phyloP scores from a whole-genome alignment of 2,113 vertebrate species.

The Bujurquina vittata region DNA sequence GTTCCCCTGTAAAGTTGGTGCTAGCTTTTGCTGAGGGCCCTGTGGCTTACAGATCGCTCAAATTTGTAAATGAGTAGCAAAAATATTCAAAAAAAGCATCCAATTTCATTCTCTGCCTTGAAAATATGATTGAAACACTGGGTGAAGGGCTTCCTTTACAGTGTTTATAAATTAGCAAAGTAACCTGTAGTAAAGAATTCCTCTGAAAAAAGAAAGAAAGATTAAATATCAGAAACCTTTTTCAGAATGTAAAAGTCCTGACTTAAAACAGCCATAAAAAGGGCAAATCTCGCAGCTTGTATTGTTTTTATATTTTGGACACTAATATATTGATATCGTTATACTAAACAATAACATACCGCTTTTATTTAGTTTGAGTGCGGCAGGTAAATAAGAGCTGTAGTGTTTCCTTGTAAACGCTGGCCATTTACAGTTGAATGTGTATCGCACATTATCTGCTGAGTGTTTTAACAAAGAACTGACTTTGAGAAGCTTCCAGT shows the following conservation, averaged over 20 bases:
- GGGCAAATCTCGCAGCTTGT: background rate
- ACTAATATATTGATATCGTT: background rate
- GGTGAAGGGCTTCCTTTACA: background rate
- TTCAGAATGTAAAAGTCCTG: background rate
- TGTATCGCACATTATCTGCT: background rate
- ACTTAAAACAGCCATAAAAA: background rate
- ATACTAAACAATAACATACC: rapidly evolving
- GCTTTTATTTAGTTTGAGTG: background rate
- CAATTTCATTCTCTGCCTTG: background rate
- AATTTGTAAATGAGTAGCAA: background rate
- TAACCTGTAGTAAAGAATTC: background rate
- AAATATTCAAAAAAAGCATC: background rate
- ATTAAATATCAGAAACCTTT: background rate
- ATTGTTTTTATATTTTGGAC: background rate
- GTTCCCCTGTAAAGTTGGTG: background rate
- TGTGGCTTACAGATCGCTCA: background rate
- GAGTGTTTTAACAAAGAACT: background rate
- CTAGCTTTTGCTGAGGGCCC: background rate
- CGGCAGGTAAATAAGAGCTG: background rate
- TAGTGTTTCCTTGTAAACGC: background rate
- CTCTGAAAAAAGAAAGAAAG: background rate
- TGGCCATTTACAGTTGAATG: background rate
- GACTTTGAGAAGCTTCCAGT: background rate
- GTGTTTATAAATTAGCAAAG: background rate
- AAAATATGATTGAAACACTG: background rate